Evolutionary conservation across 2,113 vertebrate genomes (phyloP).

Genomic region (Ammodytes dubius): DNA sequence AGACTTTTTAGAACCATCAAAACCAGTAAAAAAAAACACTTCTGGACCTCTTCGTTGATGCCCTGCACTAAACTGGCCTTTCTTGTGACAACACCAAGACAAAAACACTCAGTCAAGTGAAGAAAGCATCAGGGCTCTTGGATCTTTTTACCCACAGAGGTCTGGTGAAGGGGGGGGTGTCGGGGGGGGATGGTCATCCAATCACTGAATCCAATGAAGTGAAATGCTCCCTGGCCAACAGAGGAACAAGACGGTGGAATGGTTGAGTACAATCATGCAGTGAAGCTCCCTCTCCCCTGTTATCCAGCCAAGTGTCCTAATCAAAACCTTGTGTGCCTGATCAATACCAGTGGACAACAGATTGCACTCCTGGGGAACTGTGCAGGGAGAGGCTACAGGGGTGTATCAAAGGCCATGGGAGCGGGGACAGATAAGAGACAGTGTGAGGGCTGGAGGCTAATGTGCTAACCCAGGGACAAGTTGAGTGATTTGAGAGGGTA

Average conservation of each 20-base stretch:
- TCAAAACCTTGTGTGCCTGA: conserved; percentile 80
- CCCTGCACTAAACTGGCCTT: conserved; percentile 40
- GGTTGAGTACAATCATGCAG: conserved; percentile 66
- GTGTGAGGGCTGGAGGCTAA: conserved; percentile 48
- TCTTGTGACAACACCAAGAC: conserved; percentile 56
- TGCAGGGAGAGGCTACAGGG: conserved; percentile 59
- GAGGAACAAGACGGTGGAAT: conserved; percentile 60
- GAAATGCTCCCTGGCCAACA: conserved; percentile 64
- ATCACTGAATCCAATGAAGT: conserved; percentile 74
- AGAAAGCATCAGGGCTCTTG: conserved; percentile 33
- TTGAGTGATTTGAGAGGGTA: conserved; percentile 80
- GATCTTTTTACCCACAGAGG: conserved; percentile 44
- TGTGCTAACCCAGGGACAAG: conserved; percentile 56
- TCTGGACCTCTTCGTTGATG: conserved; percentile 19
- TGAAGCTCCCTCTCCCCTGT: conserved; percentile 42
- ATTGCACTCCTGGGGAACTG: conserved; percentile 79
- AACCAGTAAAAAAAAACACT: not conserved
- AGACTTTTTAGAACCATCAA: conserved; percentile 4
- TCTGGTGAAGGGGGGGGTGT: not conserved
- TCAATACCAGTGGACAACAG: conserved; percentile 83
- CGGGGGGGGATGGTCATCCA: conserved; percentile 57
- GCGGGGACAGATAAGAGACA: conserved; percentile 59
- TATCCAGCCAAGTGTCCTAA: conserved; percentile 83
- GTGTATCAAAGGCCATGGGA: conserved; percentile 66
- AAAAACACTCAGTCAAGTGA: conserved; percentile 67